phyloP scores from a whole-genome alignment of 2,113 vertebrate genomes.

The Synodontis membranacea region DNA sequence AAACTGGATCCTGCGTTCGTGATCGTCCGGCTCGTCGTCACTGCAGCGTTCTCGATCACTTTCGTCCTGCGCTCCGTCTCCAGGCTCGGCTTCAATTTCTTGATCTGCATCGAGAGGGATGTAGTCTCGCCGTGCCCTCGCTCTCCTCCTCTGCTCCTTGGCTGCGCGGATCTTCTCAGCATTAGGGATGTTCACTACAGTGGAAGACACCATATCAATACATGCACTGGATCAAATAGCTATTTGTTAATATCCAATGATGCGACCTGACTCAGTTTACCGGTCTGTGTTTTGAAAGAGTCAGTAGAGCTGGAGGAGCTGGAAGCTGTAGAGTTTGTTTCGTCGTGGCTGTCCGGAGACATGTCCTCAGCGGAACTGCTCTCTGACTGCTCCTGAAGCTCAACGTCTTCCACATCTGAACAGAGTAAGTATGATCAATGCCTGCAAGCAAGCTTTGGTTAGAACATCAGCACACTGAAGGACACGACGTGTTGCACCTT shows the following conservation, averaged over 20 bases:
- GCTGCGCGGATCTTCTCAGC: conserved; percentile 72
- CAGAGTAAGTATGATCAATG: neutral
- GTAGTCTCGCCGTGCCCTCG: conserved; percentile 75
- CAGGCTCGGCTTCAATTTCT: conserved; percentile 51
- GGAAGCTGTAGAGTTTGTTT: conserved; percentile 41
- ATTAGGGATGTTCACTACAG: conserved; percentile 74
- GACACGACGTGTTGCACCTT: neutral
- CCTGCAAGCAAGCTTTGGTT: neutral
- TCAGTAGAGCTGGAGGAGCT: conserved; percentile 53
- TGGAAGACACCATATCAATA: neutral
- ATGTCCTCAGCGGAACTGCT: conserved; percentile 40
- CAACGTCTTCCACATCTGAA: conserved; percentile 20
- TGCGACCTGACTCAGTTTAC: conserved; percentile 48
- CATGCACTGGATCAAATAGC: neutral
- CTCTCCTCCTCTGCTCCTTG: conserved; percentile 69
- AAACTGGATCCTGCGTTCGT: conserved; percentile 78
- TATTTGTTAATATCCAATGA: neutral
- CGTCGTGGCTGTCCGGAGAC: conserved; percentile 47
- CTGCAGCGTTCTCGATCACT: conserved; percentile 60
- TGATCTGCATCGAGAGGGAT: conserved; percentile 73
- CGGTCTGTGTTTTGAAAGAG: conserved; percentile 42
- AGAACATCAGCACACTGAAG: neutral
- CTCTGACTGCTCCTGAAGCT: conserved; percentile 12
- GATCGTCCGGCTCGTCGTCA: conserved; percentile 80
- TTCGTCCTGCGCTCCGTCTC: conserved; percentile 57